Evolutionary conservation across 2,797 vertebrate species (phyloP), one percentile per base, ranked within the genome.

Genomic region (Syngnathus acus): DNA sequence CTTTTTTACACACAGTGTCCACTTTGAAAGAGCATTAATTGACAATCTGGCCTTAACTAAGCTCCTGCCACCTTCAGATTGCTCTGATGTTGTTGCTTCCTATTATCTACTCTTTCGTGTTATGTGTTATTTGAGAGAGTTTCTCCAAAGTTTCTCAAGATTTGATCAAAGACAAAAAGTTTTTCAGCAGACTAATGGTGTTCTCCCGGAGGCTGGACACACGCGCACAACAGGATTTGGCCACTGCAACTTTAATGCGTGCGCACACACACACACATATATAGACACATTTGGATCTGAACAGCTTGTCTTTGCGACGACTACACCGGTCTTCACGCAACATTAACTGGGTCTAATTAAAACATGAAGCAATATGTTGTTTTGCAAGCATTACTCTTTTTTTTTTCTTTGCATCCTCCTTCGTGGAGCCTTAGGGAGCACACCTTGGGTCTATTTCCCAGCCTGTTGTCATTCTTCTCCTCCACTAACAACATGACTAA

Each of bases 331-430:
- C 76, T 87, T 89, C 77, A 85, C 64, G 73, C 82, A 86, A 84
- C 84, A 88, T 91, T 90, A 89, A 84, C 81, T 86, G 75, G 73
- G 78, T 79, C 84, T 83, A 90, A 91, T 90, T 90, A 90, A 89
- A 89, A 86, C 82, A 87, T 87, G 84, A 84, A 83, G 80, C 90
- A 91, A 90, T 90, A 90, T 90, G 89, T 88, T 90, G 89, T 90
- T 90, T 91, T 90, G 72, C 83, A 65, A 69, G 75, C 65, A 54
- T 71, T 77, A 79, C 70, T 72, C 83, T 78, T 68, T 64, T 65
- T 58, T 58, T 60, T 60, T 40, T 10, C 38, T 60, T 16, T 43
- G 40, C 65, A 72, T 71, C 67, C 71, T 82, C 81, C 83, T 85
- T 74, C 79, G 73, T 78, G 76, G 81, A 77, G 82, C 84, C 79